Conservation (phyloP, 1,140 invertebrate species). For the Nomia melanderi region DNA sequence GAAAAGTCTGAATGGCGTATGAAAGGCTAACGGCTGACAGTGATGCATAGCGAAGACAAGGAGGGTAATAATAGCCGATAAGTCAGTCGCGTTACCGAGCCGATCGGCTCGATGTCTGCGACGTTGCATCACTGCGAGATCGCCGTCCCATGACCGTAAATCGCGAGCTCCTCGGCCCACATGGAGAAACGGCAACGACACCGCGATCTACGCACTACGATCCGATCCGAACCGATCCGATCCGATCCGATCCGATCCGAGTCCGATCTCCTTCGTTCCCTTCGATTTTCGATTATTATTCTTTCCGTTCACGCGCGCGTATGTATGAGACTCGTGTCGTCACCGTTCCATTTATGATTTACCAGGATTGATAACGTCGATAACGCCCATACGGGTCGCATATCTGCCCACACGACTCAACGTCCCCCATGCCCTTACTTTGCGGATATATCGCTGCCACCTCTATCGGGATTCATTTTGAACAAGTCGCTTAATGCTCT, state of each 20-base stretch:
- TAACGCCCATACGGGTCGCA: not conserved
- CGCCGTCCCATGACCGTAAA: conserved; percentile 37
- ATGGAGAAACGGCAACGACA: not conserved
- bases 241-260: not conserved
- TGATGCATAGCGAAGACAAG: conserved; percentile 51
- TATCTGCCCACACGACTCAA: conserved; percentile 19
- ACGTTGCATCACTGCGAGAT: conserved; percentile 30
- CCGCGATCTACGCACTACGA: not conserved
- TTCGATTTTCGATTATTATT: conserved; percentile 11
- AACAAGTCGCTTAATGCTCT: too few relatives aligned
- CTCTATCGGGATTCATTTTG: not conserved
- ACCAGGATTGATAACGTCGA: conserved; percentile 23
- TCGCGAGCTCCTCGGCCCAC: conserved; percentile 36
- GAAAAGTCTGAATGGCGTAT: conserved; percentile 55
- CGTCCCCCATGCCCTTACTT: not conserved
- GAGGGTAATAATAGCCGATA: conserved; percentile 56
- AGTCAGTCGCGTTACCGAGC: conserved; percentile 34
- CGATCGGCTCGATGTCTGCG: conserved; percentile 35
- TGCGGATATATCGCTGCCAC: not conserved
- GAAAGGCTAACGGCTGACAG: conserved; percentile 56
- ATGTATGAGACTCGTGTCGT: too few relatives aligned
- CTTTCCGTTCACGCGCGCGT: not conserved
- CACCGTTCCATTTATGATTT: conserved; percentile 18
- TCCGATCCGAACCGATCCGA: not conserved
- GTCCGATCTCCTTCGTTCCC: not conserved